Base-by-base conservation (phyloP, 2,113 vertebrate species). In the Sturnira hondurensis region DNA sequence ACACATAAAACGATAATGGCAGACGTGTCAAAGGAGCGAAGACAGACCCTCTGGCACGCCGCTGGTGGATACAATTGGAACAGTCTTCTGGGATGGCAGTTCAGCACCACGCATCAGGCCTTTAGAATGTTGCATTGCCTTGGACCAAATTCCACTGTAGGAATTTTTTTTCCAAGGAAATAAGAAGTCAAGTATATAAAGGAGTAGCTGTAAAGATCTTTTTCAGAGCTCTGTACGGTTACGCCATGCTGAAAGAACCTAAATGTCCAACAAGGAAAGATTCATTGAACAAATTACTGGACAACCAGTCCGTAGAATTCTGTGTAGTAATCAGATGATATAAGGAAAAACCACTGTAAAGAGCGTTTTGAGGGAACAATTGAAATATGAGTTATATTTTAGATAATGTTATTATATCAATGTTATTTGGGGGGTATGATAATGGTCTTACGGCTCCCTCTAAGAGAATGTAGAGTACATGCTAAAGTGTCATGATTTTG, bases 131-230 rank as follows among this genome's bases (percentile, higher is more conserved):
- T 80, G 19, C 28, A 19, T 11, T 83, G 41, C 74, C 38, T 52
- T 74, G 91, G 61, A 82, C 73, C 68, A 86, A 74, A 78, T 47
- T 80, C 54, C 47, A 92, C 2, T 22, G 20, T 9, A 58, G 58
- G 13, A 67, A 78, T 43, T 91, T 89, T 91, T 89, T 92, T 65
- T 52, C 74, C 61, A 86, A 80, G 73, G 68, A 92, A 93, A 68
- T 45, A 86, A 82, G n/a, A 67, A 89, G 68, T 82, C 52, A 71
- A 77, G 43, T 71, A 50, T 17, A 76, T 82, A 84, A 78, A 86
- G 41, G 89, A 68, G 70, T 8, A 84, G 50, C 50, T 85, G 28
- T 71, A n/a, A 94, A 68, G 74, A 68, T 36, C 24, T 83, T 83
- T 77, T 58, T 26, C 50, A 47, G 41, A 70, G 28, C 47, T 58